These are phyloP conservation scores for Zaprionus davidi DNA, from an alignment of 1,140 invertebrate genomes.

Conservation along the genomic window DNA sequence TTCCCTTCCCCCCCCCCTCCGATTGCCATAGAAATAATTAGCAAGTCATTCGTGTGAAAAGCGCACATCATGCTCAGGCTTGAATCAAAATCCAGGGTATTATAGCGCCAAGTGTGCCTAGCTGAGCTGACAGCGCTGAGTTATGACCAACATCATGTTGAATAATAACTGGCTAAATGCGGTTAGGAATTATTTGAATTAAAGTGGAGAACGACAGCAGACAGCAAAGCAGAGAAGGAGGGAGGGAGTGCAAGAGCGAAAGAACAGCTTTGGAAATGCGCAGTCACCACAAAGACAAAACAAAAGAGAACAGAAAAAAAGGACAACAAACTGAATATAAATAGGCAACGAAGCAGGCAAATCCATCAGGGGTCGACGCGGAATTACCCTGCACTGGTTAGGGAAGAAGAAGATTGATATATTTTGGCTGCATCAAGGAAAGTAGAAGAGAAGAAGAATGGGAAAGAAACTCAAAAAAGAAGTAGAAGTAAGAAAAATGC, in stretches of 20 bases:
- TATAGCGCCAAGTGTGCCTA: background rate
- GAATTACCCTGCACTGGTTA: background rate
- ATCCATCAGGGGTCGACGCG: background rate
- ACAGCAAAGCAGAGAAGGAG: background rate
- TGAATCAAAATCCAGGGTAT: conserved; percentile 12
- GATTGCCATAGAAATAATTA: conserved; percentile 31
- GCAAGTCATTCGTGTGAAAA: conserved; percentile 19
- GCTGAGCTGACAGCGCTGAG: conserved; percentile 9
- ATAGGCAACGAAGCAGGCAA: conserved; percentile 4
- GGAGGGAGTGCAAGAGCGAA: background rate
- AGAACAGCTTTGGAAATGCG: conserved; percentile 46
- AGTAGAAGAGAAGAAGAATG: background rate
- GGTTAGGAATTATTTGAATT: conserved; percentile 30
- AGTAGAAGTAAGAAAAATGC: background rate
- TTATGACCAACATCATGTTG: conserved; percentile 44
- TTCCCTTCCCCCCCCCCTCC: background rate
- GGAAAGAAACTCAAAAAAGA: no score
- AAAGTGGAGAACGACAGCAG: conserved; percentile 14
- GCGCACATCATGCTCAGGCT: background rate
- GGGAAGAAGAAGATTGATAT: background rate
- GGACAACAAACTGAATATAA: conserved; percentile 18
- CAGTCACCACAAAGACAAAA: conserved; percentile 19
- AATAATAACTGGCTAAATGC: conserved; percentile 50
- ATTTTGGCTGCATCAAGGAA: background rate
- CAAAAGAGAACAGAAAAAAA: background rate